Percentiles rank a stretch among this genome's conserved stretches.
Conservation (phyloP, 2,888 invertebrate genomes). For the Agrotis exclamationis region DNA sequence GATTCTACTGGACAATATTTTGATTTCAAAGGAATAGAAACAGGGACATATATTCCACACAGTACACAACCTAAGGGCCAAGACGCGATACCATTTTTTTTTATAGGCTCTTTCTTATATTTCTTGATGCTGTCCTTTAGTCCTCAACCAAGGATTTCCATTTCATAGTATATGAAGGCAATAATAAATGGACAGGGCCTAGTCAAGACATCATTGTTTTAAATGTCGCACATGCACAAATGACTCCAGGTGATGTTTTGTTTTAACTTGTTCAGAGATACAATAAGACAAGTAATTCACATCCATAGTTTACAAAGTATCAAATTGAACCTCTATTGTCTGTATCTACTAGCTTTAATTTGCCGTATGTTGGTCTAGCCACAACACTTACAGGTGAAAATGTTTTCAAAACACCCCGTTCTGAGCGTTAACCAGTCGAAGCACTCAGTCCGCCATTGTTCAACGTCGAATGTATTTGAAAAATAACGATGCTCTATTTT, state of each 20-base stretch:
- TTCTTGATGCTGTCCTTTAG: background rate
- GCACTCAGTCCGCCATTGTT: constrained; percentile 68
- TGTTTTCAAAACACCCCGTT: constrained; percentile 70
- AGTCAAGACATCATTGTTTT: background rate
- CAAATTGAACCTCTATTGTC: constrained; percentile 63
- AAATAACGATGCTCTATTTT: constrained; percentile 59
- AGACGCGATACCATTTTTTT: too few species aligned
- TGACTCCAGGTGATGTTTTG: constrained; percentile 13
- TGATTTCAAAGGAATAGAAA: background rate
- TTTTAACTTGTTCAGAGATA: constrained; percentile 9
- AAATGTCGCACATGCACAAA: constrained; percentile 7
- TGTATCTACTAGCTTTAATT: constrained; percentile 63
- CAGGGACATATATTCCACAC: too few species aligned
- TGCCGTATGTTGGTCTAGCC: constrained; percentile 59
- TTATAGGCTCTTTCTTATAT: background rate
- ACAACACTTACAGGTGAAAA: constrained; percentile 65
- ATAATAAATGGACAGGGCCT: background rate
- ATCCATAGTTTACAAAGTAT: constrained; percentile 65
- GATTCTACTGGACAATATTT: background rate
- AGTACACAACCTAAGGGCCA: too few species aligned
- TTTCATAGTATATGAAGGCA: background rate
- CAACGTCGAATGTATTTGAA: constrained; percentile 66
- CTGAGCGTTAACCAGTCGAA: constrained; percentile 52
- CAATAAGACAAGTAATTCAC: constrained; percentile 39
- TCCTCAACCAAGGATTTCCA: background rate